Base-by-base conservation (phyloP, 2,888 invertebrate genomes). In the Octodonta nipae region DNA sequence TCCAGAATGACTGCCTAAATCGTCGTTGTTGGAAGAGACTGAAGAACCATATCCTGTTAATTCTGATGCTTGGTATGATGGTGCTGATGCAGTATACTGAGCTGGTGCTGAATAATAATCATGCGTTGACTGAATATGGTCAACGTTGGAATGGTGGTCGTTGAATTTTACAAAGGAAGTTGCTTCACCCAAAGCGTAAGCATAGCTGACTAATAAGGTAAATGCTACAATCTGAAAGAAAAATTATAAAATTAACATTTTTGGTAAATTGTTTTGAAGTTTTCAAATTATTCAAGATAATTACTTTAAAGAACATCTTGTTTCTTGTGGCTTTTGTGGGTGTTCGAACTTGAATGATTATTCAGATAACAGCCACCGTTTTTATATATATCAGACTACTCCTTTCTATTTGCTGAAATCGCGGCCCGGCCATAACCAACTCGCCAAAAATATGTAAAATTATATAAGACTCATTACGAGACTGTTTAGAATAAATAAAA, bases 91-190 rank as follows among this genome's bases (percentile, higher is more conserved):
- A 24, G 29, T 14, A 5, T 34, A 14, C 12, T 34, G 31, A 2
- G 10, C 22, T 13, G 31, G 22, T 7, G 12, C 20, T 13, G 31
- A 13, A 13, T 32, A 13, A 10, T 29, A n/a, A 3, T 26, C 27
- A 15, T 34, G 13, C 12, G 34, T 33, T 6, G 43, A 37, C 13
- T 40, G 37, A 24, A 43, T 38, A 26, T 47, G 45, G 8, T 43
- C 34, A 6, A 44, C 32, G 2, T 40, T 35, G 29, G 43, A 43
- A 29, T 47, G 45, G 33, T 47, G 43, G 13, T 48, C 36, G 11
- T 48, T 47, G 33, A 46, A 42, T 6, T 38, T 35, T 7, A 40
- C 35, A 17, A 36, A 49, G 2, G 50, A 50, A 5, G 45, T 46
- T 26, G 49, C 46, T 10, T 41, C 37, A 14, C 44, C 43, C 13